A percentile compares a stretch with the other conserved stretches of the same genome.
These are phyloP conservation scores for Trachurus trachurus DNA, from an alignment of 2,797 vertebrate genomes.

Conservation along the genomic window DNA sequence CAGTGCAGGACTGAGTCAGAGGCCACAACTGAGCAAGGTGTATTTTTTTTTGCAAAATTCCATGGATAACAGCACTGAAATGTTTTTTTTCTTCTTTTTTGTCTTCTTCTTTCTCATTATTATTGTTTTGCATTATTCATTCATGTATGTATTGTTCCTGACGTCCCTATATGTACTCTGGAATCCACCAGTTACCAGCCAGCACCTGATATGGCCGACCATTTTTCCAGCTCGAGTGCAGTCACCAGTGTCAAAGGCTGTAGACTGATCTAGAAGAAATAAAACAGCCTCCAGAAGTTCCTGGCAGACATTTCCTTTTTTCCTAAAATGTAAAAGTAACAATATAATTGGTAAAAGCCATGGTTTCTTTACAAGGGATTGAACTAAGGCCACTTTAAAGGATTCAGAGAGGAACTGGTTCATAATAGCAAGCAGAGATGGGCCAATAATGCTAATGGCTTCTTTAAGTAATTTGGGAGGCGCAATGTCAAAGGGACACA, in stretches of 20 bases:
- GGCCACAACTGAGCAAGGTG: no score
- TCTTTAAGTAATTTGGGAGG: constrained; percentile 6
- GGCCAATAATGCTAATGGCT: not conserved
- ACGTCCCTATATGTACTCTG: no score
- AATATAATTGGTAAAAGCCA: not conserved
- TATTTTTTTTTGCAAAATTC: no score
- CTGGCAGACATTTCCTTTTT: not conserved
- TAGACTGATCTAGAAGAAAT: not conserved
- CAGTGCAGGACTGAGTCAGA: no score
- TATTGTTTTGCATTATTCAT: no score
- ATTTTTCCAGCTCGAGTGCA: not conserved
- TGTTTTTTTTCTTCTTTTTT: no score
- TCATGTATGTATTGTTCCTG: no score
- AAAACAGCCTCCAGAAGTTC: not conserved
- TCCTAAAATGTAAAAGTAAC: not conserved
- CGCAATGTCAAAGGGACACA: constrained; percentile 2
- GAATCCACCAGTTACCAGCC: no score
- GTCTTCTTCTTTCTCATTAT: no score
- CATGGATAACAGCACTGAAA: no score
- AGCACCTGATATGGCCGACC: not conserved
- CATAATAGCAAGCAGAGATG: not conserved
- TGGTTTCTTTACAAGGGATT: not conserved
- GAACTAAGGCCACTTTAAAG: not conserved
- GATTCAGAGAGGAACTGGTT: not conserved
- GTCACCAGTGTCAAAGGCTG: not conserved